Conservation (phyloP, 2,113 vertebrate species). For the Petrocephalus microphthalmus region DNA sequence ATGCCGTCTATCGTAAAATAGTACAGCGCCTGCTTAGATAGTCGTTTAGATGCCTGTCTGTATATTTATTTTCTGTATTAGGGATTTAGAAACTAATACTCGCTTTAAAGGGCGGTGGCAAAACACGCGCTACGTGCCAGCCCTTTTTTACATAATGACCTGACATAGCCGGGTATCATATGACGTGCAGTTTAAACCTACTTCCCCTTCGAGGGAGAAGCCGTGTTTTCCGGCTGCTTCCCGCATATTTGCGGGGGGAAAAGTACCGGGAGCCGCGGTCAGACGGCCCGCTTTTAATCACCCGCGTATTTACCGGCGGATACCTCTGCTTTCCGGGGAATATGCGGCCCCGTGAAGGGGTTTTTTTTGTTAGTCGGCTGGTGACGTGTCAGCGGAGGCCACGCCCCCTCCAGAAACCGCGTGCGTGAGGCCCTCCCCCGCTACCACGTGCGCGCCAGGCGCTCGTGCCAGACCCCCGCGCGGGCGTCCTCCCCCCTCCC, state of each 20-base stretch:
- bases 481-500: conserved; percentile 36
- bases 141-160: conserved; percentile 55
- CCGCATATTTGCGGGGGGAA: background rate
- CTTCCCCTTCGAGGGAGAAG: conserved; percentile 9
- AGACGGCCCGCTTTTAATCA: too few relatives aligned
- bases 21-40: background rate
- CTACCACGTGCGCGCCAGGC: conserved; percentile 68
- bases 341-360: background rate
- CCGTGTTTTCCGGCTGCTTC: background rate
- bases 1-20: background rate
- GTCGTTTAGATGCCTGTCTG: background rate
- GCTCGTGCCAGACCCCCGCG: conserved; percentile 43
- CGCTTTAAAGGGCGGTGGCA: conserved; percentile 60
- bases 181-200: conserved; percentile 34
- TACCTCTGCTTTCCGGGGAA: background rate
- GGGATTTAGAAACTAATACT: background rate
- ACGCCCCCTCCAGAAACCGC: conserved; percentile 40
- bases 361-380: conserved; percentile 31
- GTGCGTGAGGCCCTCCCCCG: conserved; percentile 38
- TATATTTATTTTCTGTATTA: background rate
- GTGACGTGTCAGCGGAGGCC: conserved; percentile 55
- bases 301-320: background rate
- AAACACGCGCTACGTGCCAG: conserved; percentile 36
- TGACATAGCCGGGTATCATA: conserved; percentile 44
- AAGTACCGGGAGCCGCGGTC: background rate